Conservation (phyloP, 2,797 vertebrate genomes). For the Neosilurus hyrtlii region DNA sequence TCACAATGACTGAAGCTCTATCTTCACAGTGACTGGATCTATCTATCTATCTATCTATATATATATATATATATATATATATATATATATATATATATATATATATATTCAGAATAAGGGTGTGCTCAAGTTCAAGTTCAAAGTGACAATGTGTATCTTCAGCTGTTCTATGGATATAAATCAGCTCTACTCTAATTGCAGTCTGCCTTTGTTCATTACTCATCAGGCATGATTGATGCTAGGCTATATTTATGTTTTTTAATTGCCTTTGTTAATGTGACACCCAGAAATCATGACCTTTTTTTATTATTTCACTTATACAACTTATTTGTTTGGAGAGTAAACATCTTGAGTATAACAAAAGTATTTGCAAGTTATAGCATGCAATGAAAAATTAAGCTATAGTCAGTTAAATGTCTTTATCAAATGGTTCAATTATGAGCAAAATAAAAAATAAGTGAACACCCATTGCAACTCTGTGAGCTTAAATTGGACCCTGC, state of each 20-base stretch:
- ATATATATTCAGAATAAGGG: no score
- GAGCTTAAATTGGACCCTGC: neutral
- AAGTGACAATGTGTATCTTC: no score
- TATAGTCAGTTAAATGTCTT: neutral
- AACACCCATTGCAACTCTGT: neutral
- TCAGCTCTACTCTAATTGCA: no score
- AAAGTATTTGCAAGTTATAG: neutral
- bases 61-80: no score
- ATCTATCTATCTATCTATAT: no score
- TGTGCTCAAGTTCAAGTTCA: no score
- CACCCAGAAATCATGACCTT: neutral
- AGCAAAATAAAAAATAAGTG: neutral
- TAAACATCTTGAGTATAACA: neutral
- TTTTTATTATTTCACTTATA: neutral
- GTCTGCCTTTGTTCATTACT: no score
- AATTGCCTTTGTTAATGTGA: neutral
- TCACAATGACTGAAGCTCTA: no score
- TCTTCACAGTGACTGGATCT: no score
- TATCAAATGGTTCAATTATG: neutral
- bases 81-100: no score
- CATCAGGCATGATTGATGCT: neutral
- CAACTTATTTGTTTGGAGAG: no score
- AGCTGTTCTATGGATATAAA: no score
- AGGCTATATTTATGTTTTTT: neutral
- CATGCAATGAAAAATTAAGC: neutral